phyloP scores from a whole-genome alignment of 1,140 invertebrate genomes.

The Pentalonia nigronervosa region DNA sequence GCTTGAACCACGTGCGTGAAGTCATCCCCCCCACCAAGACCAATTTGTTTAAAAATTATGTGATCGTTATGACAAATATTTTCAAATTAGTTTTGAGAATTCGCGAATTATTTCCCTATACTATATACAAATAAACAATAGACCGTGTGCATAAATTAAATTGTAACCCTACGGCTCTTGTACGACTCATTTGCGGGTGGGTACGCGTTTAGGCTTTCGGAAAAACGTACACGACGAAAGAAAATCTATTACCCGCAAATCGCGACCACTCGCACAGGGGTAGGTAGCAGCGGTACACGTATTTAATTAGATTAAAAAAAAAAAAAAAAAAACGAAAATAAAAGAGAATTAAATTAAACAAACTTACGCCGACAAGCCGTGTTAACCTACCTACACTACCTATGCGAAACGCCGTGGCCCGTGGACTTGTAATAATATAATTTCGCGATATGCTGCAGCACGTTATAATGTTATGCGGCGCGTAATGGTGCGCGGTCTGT shows the following conservation, averaged over 20 bases:
- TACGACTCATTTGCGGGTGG: background rate
- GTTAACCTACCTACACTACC: too few relatives aligned
- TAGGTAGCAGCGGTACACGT: background rate
- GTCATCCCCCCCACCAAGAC: background rate
- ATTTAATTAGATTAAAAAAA: background rate
- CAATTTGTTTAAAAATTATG: background rate
- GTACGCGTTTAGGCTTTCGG: background rate
- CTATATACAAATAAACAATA: too few relatives aligned
- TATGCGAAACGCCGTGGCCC: too few relatives aligned
- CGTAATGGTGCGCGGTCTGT: background rate
- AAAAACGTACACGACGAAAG: background rate
- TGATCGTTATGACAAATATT: background rate
- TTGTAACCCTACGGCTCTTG: background rate
- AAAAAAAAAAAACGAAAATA: background rate
- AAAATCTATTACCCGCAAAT: background rate
- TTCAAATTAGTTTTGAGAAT: background rate
- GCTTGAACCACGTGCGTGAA: background rate
- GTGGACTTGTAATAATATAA: background rate
- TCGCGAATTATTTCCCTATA: too few relatives aligned
- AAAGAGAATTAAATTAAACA: background rate
- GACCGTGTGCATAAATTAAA: constrained; percentile 5
- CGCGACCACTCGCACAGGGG: background rate
- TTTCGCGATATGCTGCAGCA: background rate
- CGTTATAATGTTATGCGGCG: background rate
- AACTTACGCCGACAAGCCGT: background rate